Conservation (phyloP, 1,140 invertebrate species). For the Hypothenemus hampei region DNA sequence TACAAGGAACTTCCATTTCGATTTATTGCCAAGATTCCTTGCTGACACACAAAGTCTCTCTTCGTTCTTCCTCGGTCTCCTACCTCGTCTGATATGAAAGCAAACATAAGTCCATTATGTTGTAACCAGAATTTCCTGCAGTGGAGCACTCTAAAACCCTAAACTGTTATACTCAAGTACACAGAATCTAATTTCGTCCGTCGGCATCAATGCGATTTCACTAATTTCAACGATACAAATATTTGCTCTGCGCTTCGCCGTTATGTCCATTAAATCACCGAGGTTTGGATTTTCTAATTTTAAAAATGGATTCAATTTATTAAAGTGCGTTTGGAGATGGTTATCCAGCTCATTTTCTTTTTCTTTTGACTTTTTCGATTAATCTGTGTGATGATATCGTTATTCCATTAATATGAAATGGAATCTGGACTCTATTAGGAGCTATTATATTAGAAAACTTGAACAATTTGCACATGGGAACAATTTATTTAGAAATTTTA, state of each 20-base stretch:
- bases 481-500: too few species aligned
- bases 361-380: too few species aligned
- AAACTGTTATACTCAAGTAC: constrained; percentile 24
- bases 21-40: too few species aligned
- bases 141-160: constrained; percentile 10
- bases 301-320: constrained; percentile 25
- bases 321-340: constrained; percentile 20
- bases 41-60: too few species aligned
- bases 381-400: too few species aligned
- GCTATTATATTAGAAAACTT: too few species aligned
- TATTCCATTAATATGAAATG: too few species aligned
- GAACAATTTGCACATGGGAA: too few species aligned
- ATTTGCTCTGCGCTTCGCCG: constrained; percentile 11
- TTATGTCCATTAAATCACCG: constrained; percentile 23
- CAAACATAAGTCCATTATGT: constrained; percentile 32
- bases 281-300: constrained; percentile 19
- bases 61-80: too few species aligned
- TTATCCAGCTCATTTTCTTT: too few species aligned
- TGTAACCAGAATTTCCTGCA: constrained; percentile 17
- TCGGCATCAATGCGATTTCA: constrained; percentile 20
- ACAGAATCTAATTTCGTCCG: constrained; percentile 21
- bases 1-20: too few species aligned
- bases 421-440: too few species aligned
- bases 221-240: constrained; percentile 22
- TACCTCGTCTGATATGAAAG: constrained; percentile 27